Evolutionary conservation across 2,797 vertebrate genomes (phyloP), one percentile per base, ranked within the genome.

Genomic region (Chaenodraco wilsoni): DNA sequence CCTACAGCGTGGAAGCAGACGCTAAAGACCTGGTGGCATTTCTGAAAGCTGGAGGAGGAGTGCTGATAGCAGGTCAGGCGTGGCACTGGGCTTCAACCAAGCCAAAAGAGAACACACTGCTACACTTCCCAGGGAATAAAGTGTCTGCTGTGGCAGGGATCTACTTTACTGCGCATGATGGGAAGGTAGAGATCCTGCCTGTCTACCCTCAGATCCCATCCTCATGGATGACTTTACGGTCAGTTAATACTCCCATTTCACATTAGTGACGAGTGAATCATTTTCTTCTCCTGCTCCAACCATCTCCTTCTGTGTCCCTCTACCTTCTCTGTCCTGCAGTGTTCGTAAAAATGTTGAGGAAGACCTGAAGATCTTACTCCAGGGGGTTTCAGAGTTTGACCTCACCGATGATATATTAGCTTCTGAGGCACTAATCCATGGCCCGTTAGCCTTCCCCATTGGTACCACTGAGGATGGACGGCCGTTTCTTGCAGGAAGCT

Each of bases 31-130:
- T 97, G 54, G 90, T 95, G 68, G 86, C 74, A 0, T 97, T 95
- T 59, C 37, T 96, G 63, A 97, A 96, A 88, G 63, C 74, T 48
- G 97, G 97, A 37, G 96, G 97, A 0, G 96, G 97, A 5, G 90
- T 98, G 9, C 90, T 98, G 12, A 78, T 97, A 3, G 96, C 89
- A 0, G 96, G 97, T 2, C 95, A 98, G 69, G 95, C 96, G 0
- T 97, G 95, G 95, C 78, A 74, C 78, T 98, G 96, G 96, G 90
- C 95, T 67, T 1, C 54, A 12, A 0, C 31, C 0, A 59, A 94
- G 75, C 91, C 88, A 0, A 87, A 85, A n/a, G 57, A 89, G 43
- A 90, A 91, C 62, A 48, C 60, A 0, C 69, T 76, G 9, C 84
- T 43, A 44, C 67, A 40, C 1, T 97, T 96, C 76, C 89, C 89